Conservation (phyloP, 2,113 vertebrate species). For the Marmota flaviventris region DNA sequence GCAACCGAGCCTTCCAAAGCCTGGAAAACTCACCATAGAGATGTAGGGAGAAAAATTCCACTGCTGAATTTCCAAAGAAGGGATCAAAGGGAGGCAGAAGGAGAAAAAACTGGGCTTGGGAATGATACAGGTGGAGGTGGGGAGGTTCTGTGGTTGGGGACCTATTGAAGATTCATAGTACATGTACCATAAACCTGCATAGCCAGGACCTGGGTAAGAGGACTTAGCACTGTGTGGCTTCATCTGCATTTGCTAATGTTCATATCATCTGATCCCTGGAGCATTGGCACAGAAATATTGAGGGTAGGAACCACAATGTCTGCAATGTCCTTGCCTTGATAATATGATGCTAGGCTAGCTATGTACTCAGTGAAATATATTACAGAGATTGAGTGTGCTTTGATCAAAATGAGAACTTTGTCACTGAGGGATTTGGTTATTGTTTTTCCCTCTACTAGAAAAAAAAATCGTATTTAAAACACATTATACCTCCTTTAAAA, state of each 20-base stretch:
- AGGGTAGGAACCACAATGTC: neutral
- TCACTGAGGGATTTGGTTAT: neutral
- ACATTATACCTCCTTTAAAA: neutral
- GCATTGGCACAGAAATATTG: too few species aligned
- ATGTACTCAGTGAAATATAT: neutral
- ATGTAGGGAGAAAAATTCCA: conserved; percentile 82
- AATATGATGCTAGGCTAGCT: neutral
- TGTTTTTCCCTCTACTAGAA: neutral
- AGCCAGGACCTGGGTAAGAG: neutral
- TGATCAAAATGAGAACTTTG: neutral
- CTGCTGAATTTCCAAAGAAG: conserved; percentile 83
- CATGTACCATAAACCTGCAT: neutral
- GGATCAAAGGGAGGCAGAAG: conserved; percentile 7
- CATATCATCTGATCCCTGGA: neutral
- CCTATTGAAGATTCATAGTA: neutral
- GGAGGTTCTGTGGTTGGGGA: neutral
- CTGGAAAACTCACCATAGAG: conserved; percentile 83
- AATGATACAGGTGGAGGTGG: neutral
- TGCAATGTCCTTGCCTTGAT: neutral
- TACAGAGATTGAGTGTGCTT: neutral
- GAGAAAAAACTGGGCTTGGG: neutral
- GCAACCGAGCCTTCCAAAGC: conserved; percentile 89
- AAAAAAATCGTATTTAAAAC: conserved; percentile 16
- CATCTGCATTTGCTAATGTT: neutral
- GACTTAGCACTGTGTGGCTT: neutral